phyloP scores from a whole-genome alignment of 1,140 invertebrate species.

The Dendroctonus ponderosae region DNA sequence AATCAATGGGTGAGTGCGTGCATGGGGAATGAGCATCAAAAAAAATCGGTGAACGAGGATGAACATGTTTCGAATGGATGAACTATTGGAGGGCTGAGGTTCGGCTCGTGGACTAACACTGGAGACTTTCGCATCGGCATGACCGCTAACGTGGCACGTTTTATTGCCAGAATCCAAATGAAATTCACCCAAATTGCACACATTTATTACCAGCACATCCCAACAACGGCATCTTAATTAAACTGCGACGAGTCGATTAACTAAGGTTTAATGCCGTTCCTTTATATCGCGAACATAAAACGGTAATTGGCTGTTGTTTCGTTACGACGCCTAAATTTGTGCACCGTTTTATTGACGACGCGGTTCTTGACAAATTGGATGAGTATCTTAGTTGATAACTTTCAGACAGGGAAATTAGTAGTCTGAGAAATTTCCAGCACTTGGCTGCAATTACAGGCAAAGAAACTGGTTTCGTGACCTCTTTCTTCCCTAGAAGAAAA shows the following conservation, averaged over 20 bases:
- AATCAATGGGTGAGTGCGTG: too few relatives aligned
- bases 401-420: neutral
- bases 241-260: constrained; percentile 38
- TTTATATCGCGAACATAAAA: constrained; percentile 28
- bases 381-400: constrained; percentile 7
- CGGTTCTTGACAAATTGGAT: constrained; percentile 5
- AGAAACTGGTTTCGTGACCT: too few relatives aligned
- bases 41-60: too few relatives aligned
- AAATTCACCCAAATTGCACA: constrained; percentile 14
- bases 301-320: constrained; percentile 26
- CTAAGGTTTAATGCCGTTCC: constrained; percentile 28
- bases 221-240: constrained; percentile 36
- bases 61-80: too few relatives aligned
- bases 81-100: too few relatives aligned
- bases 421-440: neutral
- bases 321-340: constrained; percentile 15
- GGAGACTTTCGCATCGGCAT: too few relatives aligned
- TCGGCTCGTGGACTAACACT: too few relatives aligned
- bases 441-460: too few relatives aligned
- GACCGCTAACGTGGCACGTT: neutral
- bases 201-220: constrained; percentile 29
- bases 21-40: too few relatives aligned
- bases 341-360: constrained; percentile 13
- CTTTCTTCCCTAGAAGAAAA: too few relatives aligned
- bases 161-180: constrained; percentile 8